Conservation (phyloP, 2,113 vertebrate species). For the Microcebus murinus region DNA sequence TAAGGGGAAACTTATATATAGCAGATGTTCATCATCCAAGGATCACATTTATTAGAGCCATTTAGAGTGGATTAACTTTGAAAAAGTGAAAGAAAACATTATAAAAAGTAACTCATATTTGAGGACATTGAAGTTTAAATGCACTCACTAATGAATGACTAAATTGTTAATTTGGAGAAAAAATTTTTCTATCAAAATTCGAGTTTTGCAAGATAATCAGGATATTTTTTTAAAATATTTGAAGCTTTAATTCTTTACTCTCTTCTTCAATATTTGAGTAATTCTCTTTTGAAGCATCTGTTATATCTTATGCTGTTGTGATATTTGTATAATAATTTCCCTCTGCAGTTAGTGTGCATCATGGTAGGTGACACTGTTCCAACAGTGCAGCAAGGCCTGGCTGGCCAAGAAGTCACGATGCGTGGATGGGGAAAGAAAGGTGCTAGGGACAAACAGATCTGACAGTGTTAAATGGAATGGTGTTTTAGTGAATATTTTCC, state of each 20-base stretch:
- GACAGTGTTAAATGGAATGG: background rate
- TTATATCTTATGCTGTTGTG: background rate
- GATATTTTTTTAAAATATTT: background rate
- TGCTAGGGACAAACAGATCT: background rate
- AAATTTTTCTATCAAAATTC: background rate
- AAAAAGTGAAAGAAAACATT: background rate
- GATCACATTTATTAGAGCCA: background rate
- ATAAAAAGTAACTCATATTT: background rate
- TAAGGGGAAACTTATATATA: background rate
- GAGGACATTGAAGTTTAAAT: background rate
- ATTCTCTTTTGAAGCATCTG: background rate
- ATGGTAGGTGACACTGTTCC: background rate
- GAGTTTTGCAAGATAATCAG: background rate
- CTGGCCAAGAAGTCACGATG: background rate
- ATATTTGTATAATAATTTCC: background rate
- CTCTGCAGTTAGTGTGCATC: background rate
- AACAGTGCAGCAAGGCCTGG: background rate
- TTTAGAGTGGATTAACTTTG: background rate
- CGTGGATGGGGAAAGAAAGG: background rate
- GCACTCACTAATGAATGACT: background rate
- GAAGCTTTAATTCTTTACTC: background rate
- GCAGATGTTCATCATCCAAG: background rate
- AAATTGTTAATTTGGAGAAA: background rate
- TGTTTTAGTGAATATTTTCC: background rate
- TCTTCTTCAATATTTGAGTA: background rate